These are phyloP conservation scores for Petrocephalus zakoni DNA, from an alignment of 2,113 vertebrate genomes.

Conservation along the genomic window DNA sequence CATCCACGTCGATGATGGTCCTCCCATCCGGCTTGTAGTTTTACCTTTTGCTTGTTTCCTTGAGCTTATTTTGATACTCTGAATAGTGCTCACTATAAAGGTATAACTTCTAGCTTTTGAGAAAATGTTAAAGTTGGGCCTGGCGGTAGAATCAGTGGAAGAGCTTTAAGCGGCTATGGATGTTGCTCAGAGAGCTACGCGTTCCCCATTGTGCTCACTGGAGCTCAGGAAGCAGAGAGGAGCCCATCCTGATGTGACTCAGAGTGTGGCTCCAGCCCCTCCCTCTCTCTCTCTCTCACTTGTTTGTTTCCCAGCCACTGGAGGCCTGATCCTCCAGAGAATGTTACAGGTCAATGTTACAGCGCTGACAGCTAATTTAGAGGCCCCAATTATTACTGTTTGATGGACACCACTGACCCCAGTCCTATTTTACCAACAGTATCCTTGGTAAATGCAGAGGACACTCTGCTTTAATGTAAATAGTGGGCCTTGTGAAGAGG, in stretches of 20 bases:
- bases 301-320: neutral
- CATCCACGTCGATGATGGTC: neutral
- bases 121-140: neutral
- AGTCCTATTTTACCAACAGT: neutral
- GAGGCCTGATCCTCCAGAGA: constrained; percentile 24
- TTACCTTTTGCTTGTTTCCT: neutral
- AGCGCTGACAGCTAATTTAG: constrained; percentile 2
- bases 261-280: neutral
- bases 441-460: neutral
- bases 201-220: neutral
- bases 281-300: neutral
- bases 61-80: neutral
- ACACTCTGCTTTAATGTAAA: neutral
- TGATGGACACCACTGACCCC: constrained; percentile 5
- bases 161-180: neutral
- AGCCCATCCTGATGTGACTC: neutral
- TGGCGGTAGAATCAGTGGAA: neutral
- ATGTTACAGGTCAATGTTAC: neutral
- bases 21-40: neutral
- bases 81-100: neutral
- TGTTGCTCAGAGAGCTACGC: neutral
- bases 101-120: neutral
- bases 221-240: neutral
- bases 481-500: neutral
- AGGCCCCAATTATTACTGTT: neutral